Conservation (phyloP, 2,888 invertebrate genomes). For the Crepidodera aurea region DNA sequence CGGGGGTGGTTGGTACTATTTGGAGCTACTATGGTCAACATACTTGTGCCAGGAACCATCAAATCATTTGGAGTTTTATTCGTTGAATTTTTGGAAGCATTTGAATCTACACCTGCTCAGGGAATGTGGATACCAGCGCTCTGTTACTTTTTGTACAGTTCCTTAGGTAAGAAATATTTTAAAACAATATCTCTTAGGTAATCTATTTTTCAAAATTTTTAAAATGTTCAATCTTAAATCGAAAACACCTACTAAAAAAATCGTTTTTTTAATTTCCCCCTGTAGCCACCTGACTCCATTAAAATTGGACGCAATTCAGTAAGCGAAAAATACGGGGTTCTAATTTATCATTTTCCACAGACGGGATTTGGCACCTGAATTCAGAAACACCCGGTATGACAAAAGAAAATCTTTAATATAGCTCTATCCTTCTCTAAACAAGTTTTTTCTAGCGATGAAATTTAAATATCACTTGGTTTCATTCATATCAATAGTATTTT, state of each 20-base stretch:
- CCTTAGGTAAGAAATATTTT: conserved; percentile 70
- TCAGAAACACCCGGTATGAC: conserved; percentile 19
- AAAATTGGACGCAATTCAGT: conserved; percentile 21
- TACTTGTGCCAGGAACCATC: conserved; percentile 85
- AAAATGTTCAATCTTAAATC: background rate
- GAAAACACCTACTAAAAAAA: conserved; percentile 10
- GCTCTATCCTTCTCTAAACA: conserved; percentile 4
- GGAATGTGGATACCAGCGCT: conserved; percentile 87
- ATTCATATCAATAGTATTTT: too few relatives aligned
- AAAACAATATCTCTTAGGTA: background rate
- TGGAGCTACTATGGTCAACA: conserved; percentile 82
- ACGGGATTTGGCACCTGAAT: conserved; percentile 20
- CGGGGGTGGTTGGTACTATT: conserved; percentile 84
- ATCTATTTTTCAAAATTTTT: background rate
- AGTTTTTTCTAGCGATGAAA: background rate
- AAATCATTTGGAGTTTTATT: conserved; percentile 89
- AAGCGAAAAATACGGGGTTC: conserved; percentile 15
- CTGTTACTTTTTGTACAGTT: conserved; percentile 88
- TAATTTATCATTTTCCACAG: conserved; percentile 21
- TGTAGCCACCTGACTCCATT: conserved; percentile 21
- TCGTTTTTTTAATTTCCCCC: conserved; percentile 21
- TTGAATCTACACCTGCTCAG: conserved; percentile 74
- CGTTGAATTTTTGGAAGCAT: conserved; percentile 82
- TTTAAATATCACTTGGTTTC: background rate
- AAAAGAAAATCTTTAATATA: background rate